Percentiles rank a stretch among this genome's conserved stretches.
Conservation (phyloP, 2,797 vertebrate genomes). For the Malacoraja senta region DNA sequence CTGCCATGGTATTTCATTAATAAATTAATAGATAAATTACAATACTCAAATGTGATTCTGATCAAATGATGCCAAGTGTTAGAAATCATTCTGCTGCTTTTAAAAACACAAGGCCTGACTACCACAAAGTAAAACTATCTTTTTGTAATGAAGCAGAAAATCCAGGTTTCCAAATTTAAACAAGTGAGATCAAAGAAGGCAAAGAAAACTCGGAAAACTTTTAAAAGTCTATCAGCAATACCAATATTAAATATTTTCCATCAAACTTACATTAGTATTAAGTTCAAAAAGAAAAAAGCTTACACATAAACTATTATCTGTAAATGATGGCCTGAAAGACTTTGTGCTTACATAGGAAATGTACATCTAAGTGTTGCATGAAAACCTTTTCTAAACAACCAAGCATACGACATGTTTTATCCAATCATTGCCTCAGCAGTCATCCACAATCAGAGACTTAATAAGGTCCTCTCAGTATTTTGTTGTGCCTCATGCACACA, state of each 20-base stretch:
- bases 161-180: slow-evolving; percentile 9
- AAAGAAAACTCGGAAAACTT: background rate
- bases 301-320: slow-evolving; percentile 8
- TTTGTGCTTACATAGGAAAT: background rate
- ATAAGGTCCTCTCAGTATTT: background rate
- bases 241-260: slow-evolving; percentile 3
- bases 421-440: background rate
- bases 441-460: background rate
- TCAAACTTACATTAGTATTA: background rate
- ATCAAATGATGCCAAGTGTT: background rate
- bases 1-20: background rate
- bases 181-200: background rate
- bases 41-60: background rate
- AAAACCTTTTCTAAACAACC: background rate
- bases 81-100: background rate
- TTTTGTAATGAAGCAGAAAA: background rate
- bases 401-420: background rate
- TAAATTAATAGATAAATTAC: background rate
- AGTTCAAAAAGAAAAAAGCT: background rate
- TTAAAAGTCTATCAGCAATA: background rate
- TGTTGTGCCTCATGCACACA: background rate
- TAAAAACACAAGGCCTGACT: background rate
- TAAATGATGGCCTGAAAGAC: background rate
- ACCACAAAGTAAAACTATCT: background rate
- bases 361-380: background rate